These are phyloP conservation scores for Catharus ustulatus DNA, from an alignment of 2,797 vertebrate genomes.

Conservation along the genomic window DNA sequence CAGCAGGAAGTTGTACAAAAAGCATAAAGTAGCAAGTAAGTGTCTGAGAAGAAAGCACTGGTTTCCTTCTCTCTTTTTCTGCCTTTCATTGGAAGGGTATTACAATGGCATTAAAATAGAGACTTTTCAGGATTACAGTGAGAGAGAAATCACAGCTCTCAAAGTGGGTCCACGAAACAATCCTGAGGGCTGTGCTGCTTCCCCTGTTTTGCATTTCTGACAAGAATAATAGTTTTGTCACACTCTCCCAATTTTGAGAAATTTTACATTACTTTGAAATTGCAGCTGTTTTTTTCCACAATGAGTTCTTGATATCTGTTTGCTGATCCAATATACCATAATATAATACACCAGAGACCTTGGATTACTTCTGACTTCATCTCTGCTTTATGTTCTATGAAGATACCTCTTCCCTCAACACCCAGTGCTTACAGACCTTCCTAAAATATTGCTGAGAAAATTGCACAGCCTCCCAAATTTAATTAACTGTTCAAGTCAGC, in stretches of 20 bases:
- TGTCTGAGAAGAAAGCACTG: neutral
- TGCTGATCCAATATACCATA: neutral
- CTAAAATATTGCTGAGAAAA: conserved; percentile 46
- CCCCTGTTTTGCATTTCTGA: neutral
- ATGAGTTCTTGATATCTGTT: conserved; percentile 3
- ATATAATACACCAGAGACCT: neutral
- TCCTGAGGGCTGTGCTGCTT: neutral
- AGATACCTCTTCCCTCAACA: conserved; percentile 22
- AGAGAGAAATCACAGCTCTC: neutral
- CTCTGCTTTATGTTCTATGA: conserved; percentile 49
- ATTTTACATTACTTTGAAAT: neutral
- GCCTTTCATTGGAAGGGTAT: neutral
- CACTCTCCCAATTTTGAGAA: neutral
- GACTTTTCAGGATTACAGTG: neutral
- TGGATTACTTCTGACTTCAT: conserved; percentile 27
- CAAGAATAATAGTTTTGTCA: neutral
- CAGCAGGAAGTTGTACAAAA: neutral
- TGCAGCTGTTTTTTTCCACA: neutral
- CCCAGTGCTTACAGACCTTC: conserved; percentile 10
- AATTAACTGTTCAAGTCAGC: conserved; percentile 50
- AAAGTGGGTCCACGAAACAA: neutral
- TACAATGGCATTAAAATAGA: neutral
- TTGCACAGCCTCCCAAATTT: conserved; percentile 3
- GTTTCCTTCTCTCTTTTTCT: neutral
- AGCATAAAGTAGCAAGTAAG: neutral